phyloP scores from a whole-genome alignment of 2,888 invertebrate genomes.

The Yponomeuta plumbellus region DNA sequence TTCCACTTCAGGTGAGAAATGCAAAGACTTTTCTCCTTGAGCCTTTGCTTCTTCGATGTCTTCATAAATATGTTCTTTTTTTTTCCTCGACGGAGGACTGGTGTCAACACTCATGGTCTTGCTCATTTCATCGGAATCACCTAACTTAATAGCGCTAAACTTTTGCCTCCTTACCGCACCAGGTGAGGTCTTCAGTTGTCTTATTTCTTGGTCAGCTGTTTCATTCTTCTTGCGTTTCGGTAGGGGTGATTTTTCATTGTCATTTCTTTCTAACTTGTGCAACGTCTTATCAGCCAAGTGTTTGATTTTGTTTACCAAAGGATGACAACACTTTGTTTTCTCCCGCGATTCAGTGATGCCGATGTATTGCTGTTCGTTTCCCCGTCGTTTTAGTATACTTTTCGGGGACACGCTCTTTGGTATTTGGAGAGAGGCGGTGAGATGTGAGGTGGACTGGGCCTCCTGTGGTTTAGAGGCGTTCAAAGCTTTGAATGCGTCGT shows the following conservation, averaged over 20 bases:
- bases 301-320: conserved; percentile 79
- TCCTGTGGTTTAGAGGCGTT: conserved; percentile 51
- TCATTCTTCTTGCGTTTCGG: conserved; percentile 70
- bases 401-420: conserved; percentile 68
- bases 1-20: conserved; percentile 64
- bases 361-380: conserved; percentile 59
- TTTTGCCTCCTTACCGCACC: conserved; percentile 75
- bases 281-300: conserved; percentile 79
- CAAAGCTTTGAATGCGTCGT: conserved; percentile 47
- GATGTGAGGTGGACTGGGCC: conserved; percentile 41
- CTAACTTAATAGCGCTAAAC: conserved; percentile 67
- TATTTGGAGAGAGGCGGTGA: conserved; percentile 49
- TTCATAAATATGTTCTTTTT: conserved; percentile 79
- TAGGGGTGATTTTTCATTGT: conserved; percentile 57
- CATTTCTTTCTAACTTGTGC: conserved; percentile 67
- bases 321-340: conserved; percentile 76
- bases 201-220: conserved; percentile 72
- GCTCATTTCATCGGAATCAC: conserved; percentile 71
- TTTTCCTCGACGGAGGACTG: conserved; percentile 67
- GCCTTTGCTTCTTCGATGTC: conserved; percentile 73
- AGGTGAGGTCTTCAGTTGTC: conserved; percentile 78
- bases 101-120: conserved; percentile 57
- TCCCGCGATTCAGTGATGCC: conserved; percentile 64
- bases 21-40: conserved; percentile 59
- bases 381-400: conserved; percentile 72